Conservation (phyloP, 2,888 invertebrate genomes). For the Drosophila anomalata region DNA sequence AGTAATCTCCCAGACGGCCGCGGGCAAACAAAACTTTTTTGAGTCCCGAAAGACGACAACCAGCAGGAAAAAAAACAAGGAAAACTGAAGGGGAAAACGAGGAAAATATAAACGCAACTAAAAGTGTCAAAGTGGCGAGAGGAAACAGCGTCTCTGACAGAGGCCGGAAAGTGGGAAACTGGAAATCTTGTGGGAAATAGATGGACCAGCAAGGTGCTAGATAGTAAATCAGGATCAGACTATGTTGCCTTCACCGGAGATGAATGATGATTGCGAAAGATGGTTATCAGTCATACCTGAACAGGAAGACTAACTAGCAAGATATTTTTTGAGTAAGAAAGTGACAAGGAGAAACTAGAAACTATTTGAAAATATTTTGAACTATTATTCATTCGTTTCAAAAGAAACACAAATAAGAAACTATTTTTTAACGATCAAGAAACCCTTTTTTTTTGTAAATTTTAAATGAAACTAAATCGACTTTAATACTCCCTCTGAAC, state of each 20-base stretch:
- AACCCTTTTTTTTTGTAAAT: not conserved
- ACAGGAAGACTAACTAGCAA: not conserved
- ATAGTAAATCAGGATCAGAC: slow-evolving; percentile 57
- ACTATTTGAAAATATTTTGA: too few relatives aligned
- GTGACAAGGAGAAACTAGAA: too few relatives aligned
- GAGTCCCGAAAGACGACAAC: slow-evolving; percentile 29
- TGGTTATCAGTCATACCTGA: not conserved
- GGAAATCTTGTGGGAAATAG: slow-evolving; percentile 25
- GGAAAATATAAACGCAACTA: slow-evolving; percentile 56
- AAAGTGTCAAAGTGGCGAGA: slow-evolving; percentile 75
- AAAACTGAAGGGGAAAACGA: slow-evolving; percentile 34
- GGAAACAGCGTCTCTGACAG: slow-evolving; percentile 39
- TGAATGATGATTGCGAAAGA: slow-evolving; percentile 34
- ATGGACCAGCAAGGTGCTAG: slow-evolving; percentile 35
- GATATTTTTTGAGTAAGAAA: too few relatives aligned
- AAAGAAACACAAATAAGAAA: not conserved
- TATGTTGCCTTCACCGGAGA: slow-evolving; percentile 17
- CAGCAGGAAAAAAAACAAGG: slow-evolving; percentile 18
- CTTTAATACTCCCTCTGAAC: not conserved
- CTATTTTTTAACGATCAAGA: not conserved
- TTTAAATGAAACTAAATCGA: not conserved
- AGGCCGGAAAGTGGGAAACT: slow-evolving; percentile 14
- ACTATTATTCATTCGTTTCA: too few relatives aligned
- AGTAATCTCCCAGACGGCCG: slow-evolving; percentile 72
- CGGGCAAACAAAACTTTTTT: slow-evolving; percentile 67